phyloP scores from a whole-genome alignment of 2,797 vertebrate species.

The Enteromius unitaeniatus region DNA sequence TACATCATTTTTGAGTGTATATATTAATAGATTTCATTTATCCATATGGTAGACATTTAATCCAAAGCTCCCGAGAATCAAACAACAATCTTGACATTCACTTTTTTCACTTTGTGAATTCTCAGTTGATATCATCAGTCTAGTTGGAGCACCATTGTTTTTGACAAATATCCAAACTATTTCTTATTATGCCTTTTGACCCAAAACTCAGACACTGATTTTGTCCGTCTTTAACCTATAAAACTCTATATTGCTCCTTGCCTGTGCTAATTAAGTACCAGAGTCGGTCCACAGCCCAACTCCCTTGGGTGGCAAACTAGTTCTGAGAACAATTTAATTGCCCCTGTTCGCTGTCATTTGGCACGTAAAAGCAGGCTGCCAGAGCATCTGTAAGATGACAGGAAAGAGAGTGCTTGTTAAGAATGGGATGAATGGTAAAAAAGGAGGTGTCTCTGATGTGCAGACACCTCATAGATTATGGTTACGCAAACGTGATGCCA shows the following conservation, averaged over 20 bases:
- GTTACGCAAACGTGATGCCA: not conserved
- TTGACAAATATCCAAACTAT: not conserved
- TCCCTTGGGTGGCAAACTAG: conserved; percentile 67
- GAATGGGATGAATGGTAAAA: conserved; percentile 26
- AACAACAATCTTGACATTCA: conserved; percentile 5
- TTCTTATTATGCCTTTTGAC: not conserved
- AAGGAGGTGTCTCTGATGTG: conserved; percentile 24
- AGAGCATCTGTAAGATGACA: conserved; percentile 46
- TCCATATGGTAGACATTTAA: not conserved
- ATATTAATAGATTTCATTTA: not conserved
- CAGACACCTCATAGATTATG: conserved; percentile 11
- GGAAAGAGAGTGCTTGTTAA: conserved; percentile 36
- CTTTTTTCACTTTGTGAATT: not conserved
- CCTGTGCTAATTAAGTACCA: conserved; percentile 62
- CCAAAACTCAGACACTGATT: not conserved
- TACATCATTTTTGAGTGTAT: not conserved
- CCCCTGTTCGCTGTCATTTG: conserved; percentile 53
- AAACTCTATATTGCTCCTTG: conserved; percentile 48
- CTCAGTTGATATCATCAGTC: not conserved
- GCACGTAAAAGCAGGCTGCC: conserved; percentile 47
- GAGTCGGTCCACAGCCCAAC: conserved; percentile 45
- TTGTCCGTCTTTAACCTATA: conserved; percentile 60
- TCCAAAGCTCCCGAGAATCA: not conserved
- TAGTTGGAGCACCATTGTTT: conserved; percentile 1
- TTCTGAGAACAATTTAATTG: conserved; percentile 61